phyloP scores from a whole-genome alignment of 2,797 vertebrate species.

The Sebastes melanostomus region DNA sequence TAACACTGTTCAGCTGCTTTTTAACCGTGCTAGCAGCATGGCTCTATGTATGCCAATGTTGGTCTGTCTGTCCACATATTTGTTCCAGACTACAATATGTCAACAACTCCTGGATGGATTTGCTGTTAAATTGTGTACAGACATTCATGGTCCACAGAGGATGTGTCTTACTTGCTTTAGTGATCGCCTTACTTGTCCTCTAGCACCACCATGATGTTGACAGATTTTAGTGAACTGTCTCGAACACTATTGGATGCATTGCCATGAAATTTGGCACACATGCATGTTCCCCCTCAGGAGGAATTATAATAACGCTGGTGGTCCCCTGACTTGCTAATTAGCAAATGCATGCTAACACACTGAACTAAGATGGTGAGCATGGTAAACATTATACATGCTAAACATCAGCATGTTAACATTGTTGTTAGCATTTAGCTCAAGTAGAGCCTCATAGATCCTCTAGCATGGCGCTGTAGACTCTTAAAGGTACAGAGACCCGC shows the following conservation, averaged over 20 bases:
- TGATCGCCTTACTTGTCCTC: background rate
- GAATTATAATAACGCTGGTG: background rate
- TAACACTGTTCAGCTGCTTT: background rate
- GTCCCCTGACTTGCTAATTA: background rate
- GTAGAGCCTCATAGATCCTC: background rate
- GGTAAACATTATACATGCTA: background rate
- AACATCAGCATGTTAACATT: background rate
- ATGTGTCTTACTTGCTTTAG: background rate
- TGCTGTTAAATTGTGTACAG: background rate
- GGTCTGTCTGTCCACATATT: background rate
- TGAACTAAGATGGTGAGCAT: background rate
- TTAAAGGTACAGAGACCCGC: no score
- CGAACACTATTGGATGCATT: background rate
- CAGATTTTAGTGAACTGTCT: background rate
- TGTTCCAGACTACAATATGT: background rate
- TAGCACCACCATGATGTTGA: background rate
- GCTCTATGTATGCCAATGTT: background rate
- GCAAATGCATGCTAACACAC: background rate
- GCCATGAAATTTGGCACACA: background rate
- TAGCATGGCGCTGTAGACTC: background rate
- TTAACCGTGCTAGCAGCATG: background rate
- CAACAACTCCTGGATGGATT: background rate
- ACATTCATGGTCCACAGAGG: background rate
- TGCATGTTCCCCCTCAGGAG: background rate
- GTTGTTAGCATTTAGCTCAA: background rate